These are phyloP conservation scores for Ptychobarbus kaznakovi DNA, from an alignment of 2,797 vertebrate species.

Conservation along the genomic window DNA sequence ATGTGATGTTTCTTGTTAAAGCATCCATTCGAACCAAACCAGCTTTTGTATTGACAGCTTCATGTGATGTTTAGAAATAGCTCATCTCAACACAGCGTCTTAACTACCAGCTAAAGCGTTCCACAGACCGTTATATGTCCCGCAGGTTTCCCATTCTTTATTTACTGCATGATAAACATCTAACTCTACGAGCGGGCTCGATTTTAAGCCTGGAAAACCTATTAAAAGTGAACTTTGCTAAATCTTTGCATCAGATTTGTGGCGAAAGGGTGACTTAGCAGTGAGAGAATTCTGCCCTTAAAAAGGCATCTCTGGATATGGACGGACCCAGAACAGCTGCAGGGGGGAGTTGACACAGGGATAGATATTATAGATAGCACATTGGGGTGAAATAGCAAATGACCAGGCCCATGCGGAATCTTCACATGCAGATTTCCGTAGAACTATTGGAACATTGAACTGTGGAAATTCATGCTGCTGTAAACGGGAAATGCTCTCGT, in stretches of 20 bases:
- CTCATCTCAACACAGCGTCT: constrained; percentile 46
- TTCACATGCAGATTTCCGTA: background rate
- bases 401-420: constrained; percentile 20
- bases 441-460: background rate
- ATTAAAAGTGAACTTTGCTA: constrained; percentile 75
- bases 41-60: constrained; percentile 39
- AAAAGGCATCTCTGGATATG: constrained; percentile 80
- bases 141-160: constrained; percentile 58
- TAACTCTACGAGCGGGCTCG: constrained; percentile 65
- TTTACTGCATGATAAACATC: constrained; percentile 77
- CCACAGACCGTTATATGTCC: constrained; percentile 57
- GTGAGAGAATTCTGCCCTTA: constrained; percentile 79
- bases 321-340: constrained; percentile 78
- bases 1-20: background rate
- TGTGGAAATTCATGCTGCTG: background rate
- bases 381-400: constrained; percentile 62
- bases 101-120: constrained; percentile 55
- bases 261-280: constrained; percentile 71
- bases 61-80: constrained; percentile 52
- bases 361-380: constrained; percentile 51
- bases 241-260: constrained; percentile 71
- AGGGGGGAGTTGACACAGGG: constrained; percentile 23
- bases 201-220: constrained; percentile 69
- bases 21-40: background rate
- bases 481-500: background rate